Evolutionary conservation across 2,888 invertebrate genomes (phyloP), one percentile per base, ranked within the genome.

Genomic region (Eupithecia pulchellata): DNA sequence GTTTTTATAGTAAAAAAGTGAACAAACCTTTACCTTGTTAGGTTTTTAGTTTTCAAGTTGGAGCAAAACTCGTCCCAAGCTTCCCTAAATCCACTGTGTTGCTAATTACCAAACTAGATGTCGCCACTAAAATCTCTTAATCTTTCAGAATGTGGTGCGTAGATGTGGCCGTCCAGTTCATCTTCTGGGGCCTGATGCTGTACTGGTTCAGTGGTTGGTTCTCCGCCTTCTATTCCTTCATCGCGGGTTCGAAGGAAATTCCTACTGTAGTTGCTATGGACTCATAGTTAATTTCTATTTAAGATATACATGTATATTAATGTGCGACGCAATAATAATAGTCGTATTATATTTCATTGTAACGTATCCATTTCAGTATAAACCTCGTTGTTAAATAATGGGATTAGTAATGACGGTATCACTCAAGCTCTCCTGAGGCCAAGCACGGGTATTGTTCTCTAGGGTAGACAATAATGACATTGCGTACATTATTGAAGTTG

Each of bases 131-230:
- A 64, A 5, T 9, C 29, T 6, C 32, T 29, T 34, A 36, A 32
- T 58, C 76, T 72, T 78, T 71, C 83, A 98, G 98, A 67, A 98
- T 98, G 97, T 98, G 97, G 93, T 96, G 95, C 90, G 96, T 98
- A 8, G 98, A 98, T 84, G 91, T 96, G 39, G 85, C 98, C 4
- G 95, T 96, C 60, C 96, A 97, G 81, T 94, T 96, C 0, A 82
- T 97, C 25, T 96, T 97, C 90, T 94, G 96, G 85, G 92, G 93
- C 3, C 90, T 96, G 5, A 80, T 97, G n/a, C 80, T 96, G 13
- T 97, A 95, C 87, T 92, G 94, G 86, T 58, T 93, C 34, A 90
- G 89, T 17, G 92, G 93, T 0, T 90, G 85, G 84, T 63, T 89
- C 27, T 79, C 88, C 0, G 79, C 88, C 0, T 73, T 89, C 52